A percentile compares a stretch with the other conserved stretches of the same genome.
Conservation (phyloP, 2,797 vertebrate species). For the Benthosema pterotum region DNA sequence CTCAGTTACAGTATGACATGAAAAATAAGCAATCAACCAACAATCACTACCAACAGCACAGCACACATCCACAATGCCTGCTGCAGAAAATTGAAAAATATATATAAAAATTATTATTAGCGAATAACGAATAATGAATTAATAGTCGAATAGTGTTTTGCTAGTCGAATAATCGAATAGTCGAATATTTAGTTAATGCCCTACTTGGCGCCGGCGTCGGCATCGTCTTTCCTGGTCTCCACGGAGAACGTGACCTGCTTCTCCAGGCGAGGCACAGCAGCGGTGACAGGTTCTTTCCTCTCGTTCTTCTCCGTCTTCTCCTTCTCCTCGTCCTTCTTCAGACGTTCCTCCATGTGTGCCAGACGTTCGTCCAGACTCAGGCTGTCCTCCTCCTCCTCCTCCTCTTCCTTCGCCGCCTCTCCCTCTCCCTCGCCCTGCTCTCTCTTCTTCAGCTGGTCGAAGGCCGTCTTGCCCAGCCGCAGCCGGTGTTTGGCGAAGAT, state of each 20-base stretch:
- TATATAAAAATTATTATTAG: too few relatives aligned
- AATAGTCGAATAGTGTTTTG: too few relatives aligned
- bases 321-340: slow-evolving; percentile 69
- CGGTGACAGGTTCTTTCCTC: slow-evolving; percentile 34
- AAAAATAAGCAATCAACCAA: too few relatives aligned
- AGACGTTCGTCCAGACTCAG: slow-evolving; percentile 81
- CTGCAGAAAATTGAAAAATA: too few relatives aligned
- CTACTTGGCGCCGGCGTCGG: too few relatives aligned
- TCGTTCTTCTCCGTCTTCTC: slow-evolving; percentile 38
- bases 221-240: slow-evolving; percentile 74
- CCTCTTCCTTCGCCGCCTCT: slow-evolving; percentile 49
- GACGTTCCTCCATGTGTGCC: slow-evolving; percentile 78
- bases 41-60: too few relatives aligned
- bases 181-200: too few relatives aligned
- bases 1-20: too few relatives aligned
- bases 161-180: too few relatives aligned
- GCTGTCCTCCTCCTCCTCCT: slow-evolving; percentile 44
- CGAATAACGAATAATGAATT: too few relatives aligned
- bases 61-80: too few relatives aligned
- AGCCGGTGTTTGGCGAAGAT: slow-evolving; percentile 91
- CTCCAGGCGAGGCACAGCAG: slow-evolving; percentile 67
- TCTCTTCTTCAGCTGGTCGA: slow-evolving; percentile 87
- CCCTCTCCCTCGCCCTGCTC: slow-evolving; percentile 75
- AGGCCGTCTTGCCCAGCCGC: slow-evolving; percentile 88
- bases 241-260: slow-evolving; percentile 91